Conservation (phyloP, 2,888 invertebrate genomes). For the Rhamphomyia laevipes region DNA sequence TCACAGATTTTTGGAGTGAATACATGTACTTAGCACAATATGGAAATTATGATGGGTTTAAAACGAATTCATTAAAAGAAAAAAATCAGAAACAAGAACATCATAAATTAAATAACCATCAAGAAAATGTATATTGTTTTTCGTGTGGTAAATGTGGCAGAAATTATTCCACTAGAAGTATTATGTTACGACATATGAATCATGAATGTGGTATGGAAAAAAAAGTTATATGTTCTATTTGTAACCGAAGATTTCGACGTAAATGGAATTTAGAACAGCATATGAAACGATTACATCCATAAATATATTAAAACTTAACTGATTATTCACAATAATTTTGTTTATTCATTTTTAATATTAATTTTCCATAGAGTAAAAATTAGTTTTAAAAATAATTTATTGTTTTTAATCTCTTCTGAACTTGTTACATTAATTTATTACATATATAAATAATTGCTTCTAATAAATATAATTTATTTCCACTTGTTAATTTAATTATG, state of each 20-base stretch:
- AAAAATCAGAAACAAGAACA: too few species aligned
- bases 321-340: not conserved
- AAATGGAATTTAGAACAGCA: conserved; percentile 42
- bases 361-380: not conserved
- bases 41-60: not conserved
- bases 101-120: too few species aligned
- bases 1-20: conserved; percentile 19
- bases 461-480: conserved; percentile 4
- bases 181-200: conserved; percentile 22
- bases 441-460: too few species aligned
- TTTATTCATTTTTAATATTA: not conserved
- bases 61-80: too few species aligned
- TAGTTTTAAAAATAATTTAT: too few species aligned
- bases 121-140: conserved; percentile 8
- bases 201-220: conserved; percentile 33
- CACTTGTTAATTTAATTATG: not conserved
- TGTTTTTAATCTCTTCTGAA: not conserved
- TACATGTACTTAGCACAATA: conserved; percentile 18
- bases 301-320: not conserved
- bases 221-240: conserved; percentile 32
- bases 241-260: conserved; percentile 35
- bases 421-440: conserved; percentile 2
- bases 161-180: conserved; percentile 20
- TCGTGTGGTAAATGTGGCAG: conserved; percentile 21
- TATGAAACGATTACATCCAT: conserved; percentile 36